Base-by-base conservation (phyloP, 2,113 vertebrate genomes). In the Lepisosteus osseus region DNA sequence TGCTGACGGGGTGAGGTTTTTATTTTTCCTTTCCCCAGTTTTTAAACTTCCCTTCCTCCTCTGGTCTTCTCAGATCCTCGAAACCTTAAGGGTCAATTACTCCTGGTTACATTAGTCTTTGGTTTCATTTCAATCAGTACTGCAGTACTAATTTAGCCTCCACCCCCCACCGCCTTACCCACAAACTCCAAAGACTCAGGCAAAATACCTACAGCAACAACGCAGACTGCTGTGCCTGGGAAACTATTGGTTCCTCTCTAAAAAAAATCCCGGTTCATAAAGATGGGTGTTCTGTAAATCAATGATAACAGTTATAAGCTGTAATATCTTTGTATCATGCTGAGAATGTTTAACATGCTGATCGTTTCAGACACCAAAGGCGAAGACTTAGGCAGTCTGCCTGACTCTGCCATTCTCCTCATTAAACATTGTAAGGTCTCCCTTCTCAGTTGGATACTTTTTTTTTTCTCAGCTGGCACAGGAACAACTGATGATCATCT, bases 321-420 rank as follows among this genome's bases (percentile, higher is more conserved):
- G 83, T 89, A 91, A 86, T 89, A 93, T 88, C 91, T 90, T 81
- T 82, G 84, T 88, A 83, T 87, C 94, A 88, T 47, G 93, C 94
- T 95, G 94, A 91, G 93, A 89, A 85, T 85, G 91, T 92, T 94
- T 91, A 95, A 94, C 87, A 93, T 92, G 89, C 89, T 91, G 91
- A 84, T 83, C 79, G 67, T 82, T 87, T 74, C 82, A 92, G 90
- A 83, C 87, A 92, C 89, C 79, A 86, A 88, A 93, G 92, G 88
- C 85, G 74, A 74, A 85, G 83, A 80, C 79, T 82, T 75, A 82
- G 90, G 84, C 87, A 92, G 88, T 82, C 83, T 88, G 89, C 79
- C 86, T 84, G 86, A 83, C 90, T 82, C 77, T 93, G 89, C 84
- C 81, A 77, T 83, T 87, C 87, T 89, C 87, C 90, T 94, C 93